These are phyloP conservation scores for Timema cristinae DNA, from an alignment of 2,888 invertebrate genomes.

Conservation along the genomic window DNA sequence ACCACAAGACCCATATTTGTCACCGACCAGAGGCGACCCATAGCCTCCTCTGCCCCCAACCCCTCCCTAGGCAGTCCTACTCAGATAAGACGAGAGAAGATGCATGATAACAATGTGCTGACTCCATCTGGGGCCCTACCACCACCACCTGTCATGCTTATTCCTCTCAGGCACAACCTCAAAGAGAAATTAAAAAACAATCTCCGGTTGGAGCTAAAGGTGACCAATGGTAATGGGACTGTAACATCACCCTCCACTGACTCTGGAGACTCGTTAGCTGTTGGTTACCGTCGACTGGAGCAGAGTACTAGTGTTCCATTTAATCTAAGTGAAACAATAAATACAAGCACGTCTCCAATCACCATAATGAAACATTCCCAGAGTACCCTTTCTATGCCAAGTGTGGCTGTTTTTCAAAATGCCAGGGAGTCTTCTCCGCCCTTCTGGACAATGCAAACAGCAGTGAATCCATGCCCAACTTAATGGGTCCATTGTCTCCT, in stretches of 20 bases:
- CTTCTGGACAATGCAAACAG: constrained; percentile 50
- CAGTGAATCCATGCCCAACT: constrained; percentile 69
- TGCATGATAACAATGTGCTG: constrained; percentile 23
- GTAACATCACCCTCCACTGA: constrained; percentile 31
- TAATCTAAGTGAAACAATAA: constrained; percentile 46
- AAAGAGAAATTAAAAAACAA: constrained; percentile 42
- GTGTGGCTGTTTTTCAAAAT: constrained; percentile 26
- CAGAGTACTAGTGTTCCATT: constrained; percentile 63
- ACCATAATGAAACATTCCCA: constrained; percentile 37
- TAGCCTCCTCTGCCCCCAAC: constrained; percentile 45
- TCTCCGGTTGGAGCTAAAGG: constrained; percentile 38
- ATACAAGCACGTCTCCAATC: constrained; percentile 21
- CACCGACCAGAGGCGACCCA: constrained; percentile 41
- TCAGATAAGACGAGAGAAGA: constrained; percentile 38
- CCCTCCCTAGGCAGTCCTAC: constrained; percentile 43
- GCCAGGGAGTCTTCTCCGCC: constrained; percentile 21
- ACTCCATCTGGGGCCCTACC: constrained; percentile 33
- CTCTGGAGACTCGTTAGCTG: constrained; percentile 32
- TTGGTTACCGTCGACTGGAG: constrained; percentile 47
- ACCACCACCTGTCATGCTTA: constrained; percentile 30
- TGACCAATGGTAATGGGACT: constrained; percentile 29
- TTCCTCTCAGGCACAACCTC: constrained; percentile 30
- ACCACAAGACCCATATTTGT: constrained; percentile 39
- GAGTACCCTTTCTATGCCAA: constrained; percentile 41
- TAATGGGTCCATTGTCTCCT: constrained; percentile 44